These are phyloP conservation scores for Morbakka virulenta DNA, from an alignment of 30 jellyfish, hydroid and myxozoan genomes.

Conservation along the genomic window DNA sequence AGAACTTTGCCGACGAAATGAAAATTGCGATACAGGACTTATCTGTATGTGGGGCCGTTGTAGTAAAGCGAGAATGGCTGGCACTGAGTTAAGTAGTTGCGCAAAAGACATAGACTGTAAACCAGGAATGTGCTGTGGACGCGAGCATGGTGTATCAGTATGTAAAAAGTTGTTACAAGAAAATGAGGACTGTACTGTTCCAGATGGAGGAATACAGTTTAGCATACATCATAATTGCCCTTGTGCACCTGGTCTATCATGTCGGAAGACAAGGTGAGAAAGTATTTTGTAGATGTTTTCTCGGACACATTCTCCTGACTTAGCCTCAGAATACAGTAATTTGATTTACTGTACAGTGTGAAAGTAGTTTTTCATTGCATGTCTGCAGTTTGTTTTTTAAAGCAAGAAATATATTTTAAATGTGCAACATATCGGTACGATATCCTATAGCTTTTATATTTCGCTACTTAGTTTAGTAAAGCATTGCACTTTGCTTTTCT, in stretches of 20 bases:
- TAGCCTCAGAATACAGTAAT: too few species aligned
- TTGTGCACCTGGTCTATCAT: slow-evolving; percentile 81
- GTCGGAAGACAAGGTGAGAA: slow-evolving; percentile 13
- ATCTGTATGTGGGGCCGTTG: slow-evolving; percentile 89
- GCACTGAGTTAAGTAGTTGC: slow-evolving; percentile 49
- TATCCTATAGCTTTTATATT: too few species aligned
- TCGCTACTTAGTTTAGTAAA: too few species aligned
- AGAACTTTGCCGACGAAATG: slow-evolving; percentile 80
- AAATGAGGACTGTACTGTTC: slow-evolving; percentile 71
- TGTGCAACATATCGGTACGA: too few species aligned
- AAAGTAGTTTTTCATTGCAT: too few species aligned
- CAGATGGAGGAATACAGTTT: slow-evolving; percentile 49
- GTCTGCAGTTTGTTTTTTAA: too few species aligned
- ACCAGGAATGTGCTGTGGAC: slow-evolving; percentile 85
- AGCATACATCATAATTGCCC: slow-evolving; percentile 64
- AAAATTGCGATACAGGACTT: slow-evolving; percentile 70
- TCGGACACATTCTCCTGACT: too few species aligned
- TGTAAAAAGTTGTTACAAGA: slow-evolving; percentile 77
- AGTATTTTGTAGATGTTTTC: too few species aligned
- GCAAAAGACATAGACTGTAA: slow-evolving; percentile 75
- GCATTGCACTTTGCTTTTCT: too few species aligned
- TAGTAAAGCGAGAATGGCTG: slow-evolving; percentile 36
- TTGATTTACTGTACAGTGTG: too few species aligned
- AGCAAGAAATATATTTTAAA: too few species aligned
- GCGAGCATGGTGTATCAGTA: slow-evolving; percentile 66